Evolutionary conservation across 1,140 invertebrate species (phyloP).

Genomic region (Sipha flava): DNA sequence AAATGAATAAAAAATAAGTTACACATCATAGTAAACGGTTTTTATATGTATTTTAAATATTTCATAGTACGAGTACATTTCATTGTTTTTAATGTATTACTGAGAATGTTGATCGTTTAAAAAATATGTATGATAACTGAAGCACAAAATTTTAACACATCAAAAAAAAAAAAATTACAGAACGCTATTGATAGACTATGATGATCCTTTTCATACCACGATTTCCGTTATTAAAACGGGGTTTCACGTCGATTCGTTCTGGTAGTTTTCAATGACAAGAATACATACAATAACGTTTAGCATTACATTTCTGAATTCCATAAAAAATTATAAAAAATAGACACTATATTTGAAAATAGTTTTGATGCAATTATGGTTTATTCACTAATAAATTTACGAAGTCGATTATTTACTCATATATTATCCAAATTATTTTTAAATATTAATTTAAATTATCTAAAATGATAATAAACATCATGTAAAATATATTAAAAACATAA

Average conservation of each 20-base stretch:
- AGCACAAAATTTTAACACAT: neutral
- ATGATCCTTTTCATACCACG: neutral
- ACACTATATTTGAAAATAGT: neutral
- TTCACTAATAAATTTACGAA: neutral
- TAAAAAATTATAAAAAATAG: neutral
- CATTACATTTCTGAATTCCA: neutral
- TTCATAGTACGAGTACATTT: too few relatives aligned
- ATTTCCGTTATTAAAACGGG: slow-evolving; percentile 13
- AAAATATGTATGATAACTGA: neutral
- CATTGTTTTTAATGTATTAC: too few relatives aligned
- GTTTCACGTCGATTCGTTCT: neutral
- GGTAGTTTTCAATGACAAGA: slow-evolving; percentile 7
- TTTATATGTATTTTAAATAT: too few relatives aligned
- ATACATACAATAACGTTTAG: neutral
- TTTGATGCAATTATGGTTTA: neutral
- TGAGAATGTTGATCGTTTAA: neutral
- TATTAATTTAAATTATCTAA: too few relatives aligned
- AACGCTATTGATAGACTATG: neutral
- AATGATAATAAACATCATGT: neutral
- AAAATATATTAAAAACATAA: neutral
- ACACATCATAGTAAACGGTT: too few relatives aligned
- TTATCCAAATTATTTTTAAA: too few relatives aligned
- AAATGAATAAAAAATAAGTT: too few relatives aligned
- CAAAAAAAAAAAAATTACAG: neutral
- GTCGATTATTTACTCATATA: too few relatives aligned